Evolutionary conservation across 2,113 vertebrate genomes (phyloP).

Genomic region (Daphoenositta chrysoptera): DNA sequence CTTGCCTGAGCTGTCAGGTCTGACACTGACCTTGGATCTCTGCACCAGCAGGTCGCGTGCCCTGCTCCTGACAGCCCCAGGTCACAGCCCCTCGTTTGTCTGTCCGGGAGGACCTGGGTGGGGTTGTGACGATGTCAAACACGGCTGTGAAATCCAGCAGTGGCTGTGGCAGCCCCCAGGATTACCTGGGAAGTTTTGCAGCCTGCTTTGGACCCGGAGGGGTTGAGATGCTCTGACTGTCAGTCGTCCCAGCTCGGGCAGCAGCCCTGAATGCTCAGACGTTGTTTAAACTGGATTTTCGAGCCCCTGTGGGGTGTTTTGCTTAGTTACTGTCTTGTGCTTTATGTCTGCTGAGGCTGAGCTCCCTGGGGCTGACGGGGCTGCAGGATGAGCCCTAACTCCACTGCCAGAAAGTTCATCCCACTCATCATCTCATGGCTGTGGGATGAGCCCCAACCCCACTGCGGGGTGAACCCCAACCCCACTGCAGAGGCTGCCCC

Average conservation of each 20-base stretch:
- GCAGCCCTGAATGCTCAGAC: not conserved
- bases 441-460: not conserved
- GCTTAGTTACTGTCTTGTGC: not conserved
- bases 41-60: rapidly evolving
- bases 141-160: not conserved
- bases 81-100: not conserved
- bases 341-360: not conserved
- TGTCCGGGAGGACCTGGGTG: too few species aligned
- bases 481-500: not conserved
- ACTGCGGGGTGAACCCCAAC: not conserved
- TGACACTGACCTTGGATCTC: not conserved
- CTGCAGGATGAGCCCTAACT: not conserved
- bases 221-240: not conserved
- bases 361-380: rapidly evolving
- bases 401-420: not conserved
- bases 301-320: not conserved
- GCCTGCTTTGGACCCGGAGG: not conserved
- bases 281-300: not conserved
- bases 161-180: not conserved
- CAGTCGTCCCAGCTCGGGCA: rapidly evolving
- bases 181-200: not conserved
- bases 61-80: not conserved
- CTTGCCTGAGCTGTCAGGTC: rapidly evolving
- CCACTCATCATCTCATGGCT: not conserved
- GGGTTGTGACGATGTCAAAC: not conserved